Evolutionary conservation across 2,888 invertebrate species (phyloP), one percentile per base, ranked within the genome.

Genomic region (Tipula lateralis): DNA sequence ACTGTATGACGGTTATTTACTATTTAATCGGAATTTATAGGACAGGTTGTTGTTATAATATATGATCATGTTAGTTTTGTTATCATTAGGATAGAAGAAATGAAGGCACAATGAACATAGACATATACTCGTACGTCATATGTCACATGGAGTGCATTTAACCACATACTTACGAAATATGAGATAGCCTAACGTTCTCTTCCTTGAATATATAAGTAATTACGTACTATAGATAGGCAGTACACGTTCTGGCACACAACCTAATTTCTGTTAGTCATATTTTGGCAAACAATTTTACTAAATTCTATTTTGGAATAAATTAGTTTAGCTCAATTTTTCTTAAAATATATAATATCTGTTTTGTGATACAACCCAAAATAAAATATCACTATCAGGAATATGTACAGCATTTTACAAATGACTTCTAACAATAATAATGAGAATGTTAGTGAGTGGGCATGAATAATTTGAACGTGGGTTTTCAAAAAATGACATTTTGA

Each of bases 251-350:
- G 44, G 16, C 44, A 50, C 16, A 16, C 16, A 50, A 6, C 16
- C 19, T 50, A 50, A 16, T 16, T 16, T 19, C 12, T 50, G 16
- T n/a, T n/a, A n/a, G n/a, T 19, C 44, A 16, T 50, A 5, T 50
- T 50, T 50, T 50, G 44, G 44, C 44, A 50, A 7, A 19, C 36
- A 50, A 50, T 50, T 6, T 34, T 50, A 16, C 0, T 16, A 16
- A 50, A 50, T 50, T 50, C 44, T 50, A 50, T 50, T 50, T 50
- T 50, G 44, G 44, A 50, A 50, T 50, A 50, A 50, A 50, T 50
- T 50, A 7, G 44, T 50, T 50, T 50, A 50, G 44, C 44, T 50
- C 44, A 50, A 16, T 50, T 50, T 19, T 50, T 19, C 16, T 50
- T 1, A 50, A 50, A 16, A 50, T 16, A 50, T 6, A 50, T 6